A percentile compares a stretch with the other conserved stretches of the same genome.
Conservation (phyloP, 2,888 invertebrate genomes). For the Orchesellides sinensis region DNA sequence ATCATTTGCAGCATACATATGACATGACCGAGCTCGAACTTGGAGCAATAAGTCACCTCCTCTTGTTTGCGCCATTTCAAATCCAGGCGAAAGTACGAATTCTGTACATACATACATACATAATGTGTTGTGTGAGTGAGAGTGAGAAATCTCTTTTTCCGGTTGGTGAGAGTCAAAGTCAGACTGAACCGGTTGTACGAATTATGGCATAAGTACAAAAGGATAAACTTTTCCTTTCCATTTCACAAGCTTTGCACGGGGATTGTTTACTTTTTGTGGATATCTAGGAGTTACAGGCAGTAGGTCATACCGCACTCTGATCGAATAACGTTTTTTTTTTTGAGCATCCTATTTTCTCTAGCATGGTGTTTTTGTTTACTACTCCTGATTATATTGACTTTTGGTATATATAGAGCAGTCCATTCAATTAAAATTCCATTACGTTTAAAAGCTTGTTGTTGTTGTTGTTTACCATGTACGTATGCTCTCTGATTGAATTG, state of each 20-base stretch:
- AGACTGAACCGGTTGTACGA: conserved; percentile 38
- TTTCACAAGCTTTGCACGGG: conserved; percentile 27
- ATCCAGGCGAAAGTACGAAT: not conserved
- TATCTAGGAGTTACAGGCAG: conserved; percentile 46
- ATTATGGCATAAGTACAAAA: conserved; percentile 34
- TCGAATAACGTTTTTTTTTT: no score
- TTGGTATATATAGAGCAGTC: no score
- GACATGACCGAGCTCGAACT: conserved; percentile 38
- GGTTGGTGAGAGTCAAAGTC: conserved; percentile 41
- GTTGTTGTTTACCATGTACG: no score
- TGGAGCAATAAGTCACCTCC: conserved; percentile 38
- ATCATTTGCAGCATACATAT: not conserved
- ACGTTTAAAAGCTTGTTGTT: no score
- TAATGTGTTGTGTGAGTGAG: conserved; percentile 13
- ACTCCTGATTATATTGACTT: no score
- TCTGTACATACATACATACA: not conserved
- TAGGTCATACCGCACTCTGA: conserved; percentile 9
- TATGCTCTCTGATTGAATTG: no score
- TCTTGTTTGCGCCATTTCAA: conserved; percentile 9
- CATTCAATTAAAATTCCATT: no score
- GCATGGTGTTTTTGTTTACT: no score
- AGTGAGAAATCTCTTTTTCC: conserved; percentile 60
- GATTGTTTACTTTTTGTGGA: conserved; percentile 52
- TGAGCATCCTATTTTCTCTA: no score
- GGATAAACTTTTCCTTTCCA: conserved; percentile 48